Evolutionary conservation across 2,888 invertebrate genomes (phyloP).

Genomic region (Cactoblastis cactorum): DNA sequence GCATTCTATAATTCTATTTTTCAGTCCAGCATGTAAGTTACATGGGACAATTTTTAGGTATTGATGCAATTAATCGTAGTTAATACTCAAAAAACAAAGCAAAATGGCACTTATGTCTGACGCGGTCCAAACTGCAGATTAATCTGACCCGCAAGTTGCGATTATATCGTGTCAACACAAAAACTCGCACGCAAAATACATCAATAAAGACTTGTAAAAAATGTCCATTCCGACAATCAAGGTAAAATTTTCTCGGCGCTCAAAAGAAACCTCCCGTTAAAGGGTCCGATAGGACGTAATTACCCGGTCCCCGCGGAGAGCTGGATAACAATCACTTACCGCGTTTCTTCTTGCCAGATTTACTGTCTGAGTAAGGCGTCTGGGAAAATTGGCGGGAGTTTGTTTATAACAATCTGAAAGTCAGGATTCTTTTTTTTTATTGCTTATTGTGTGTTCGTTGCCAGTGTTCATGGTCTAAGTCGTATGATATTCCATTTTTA

Average conservation of each 20-base stretch:
- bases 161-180: no score
- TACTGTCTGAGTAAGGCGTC: not conserved
- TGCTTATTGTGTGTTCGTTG: not conserved
- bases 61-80: no score
- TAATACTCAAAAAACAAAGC: no score
- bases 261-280: not conserved
- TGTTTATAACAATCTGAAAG: not conserved
- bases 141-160: no score
- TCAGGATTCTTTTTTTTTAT: not conserved
- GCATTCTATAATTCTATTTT: no score
- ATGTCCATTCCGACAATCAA: not conserved
- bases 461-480: not conserved
- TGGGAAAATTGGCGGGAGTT: not conserved
- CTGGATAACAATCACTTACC: constrained; percentile 6
- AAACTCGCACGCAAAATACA: not conserved
- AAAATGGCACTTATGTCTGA: no score
- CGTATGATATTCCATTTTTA: no score
- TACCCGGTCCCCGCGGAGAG: not conserved
- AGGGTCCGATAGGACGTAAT: constrained; percentile 4
- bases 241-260: not conserved
- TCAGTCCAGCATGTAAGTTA: no score
- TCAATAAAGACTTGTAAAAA: not conserved
- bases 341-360: constrained; percentile 4
- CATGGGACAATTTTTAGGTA: no score
- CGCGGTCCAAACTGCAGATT: no score